Evolutionary conservation across 2,113 vertebrate genomes (phyloP), one percentile per base, ranked within the genome.

Genomic region (Anser cygnoides): DNA sequence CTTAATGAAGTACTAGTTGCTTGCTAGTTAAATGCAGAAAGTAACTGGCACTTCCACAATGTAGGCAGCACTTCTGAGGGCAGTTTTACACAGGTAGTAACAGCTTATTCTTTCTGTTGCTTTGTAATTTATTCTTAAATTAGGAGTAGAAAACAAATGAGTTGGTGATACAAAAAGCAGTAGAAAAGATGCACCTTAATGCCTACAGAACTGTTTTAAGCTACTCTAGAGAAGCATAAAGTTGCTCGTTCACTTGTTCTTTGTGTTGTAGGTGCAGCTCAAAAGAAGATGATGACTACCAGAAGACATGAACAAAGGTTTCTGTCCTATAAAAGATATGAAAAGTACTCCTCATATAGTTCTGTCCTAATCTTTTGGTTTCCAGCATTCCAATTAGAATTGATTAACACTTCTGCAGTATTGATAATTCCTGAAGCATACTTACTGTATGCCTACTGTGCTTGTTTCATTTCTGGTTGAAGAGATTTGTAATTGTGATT

Each of bases 191-290:
- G 96, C 96, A 97, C 97, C 97, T 97, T 98, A 97, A 96, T 97
- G 90, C 98, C 98, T 98, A 97, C 98, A 97, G 93, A 97, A 94
- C 96, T 97, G 86, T 98, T 93, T 58, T 96, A 95, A 95, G 79
- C 87, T 97, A 46, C 87, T 96, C 96, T 95, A 93, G 96, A 96
- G 97, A 97, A 97, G 97, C 97, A 97, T 98, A 98, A 98, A 98
- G 98, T 98, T 98, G 98, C 98, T 99, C 98, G 98, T 99, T 98
- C 97, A 98, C 98, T 98, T 98, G 98, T 99, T 99, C 98, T 99
- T 98, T 99, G 98, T 99, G 98, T 99, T 98, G 93, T 99, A 99
- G 99, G 98, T 98, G 98, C 98, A 96, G 98, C 90, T 98, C 97
- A 97, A 97, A 98, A 97, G 98, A 99, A 98, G 99, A 98, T 96